Base-by-base conservation (phyloP, 2,888 invertebrate genomes). In the Dioctria rufipes region DNA sequence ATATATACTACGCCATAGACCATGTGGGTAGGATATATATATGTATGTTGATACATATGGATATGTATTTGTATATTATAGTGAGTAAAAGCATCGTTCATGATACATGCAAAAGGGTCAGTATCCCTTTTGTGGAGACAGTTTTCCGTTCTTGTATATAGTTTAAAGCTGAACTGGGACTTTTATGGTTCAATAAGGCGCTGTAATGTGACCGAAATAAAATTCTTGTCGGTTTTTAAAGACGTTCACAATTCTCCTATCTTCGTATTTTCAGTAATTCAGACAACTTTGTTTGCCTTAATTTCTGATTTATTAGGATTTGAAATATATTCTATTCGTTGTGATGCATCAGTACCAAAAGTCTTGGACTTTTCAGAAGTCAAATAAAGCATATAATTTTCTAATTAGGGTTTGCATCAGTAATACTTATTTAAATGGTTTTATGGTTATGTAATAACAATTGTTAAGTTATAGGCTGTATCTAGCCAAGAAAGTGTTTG, bases 91-190 rank as follows among this genome's bases (percentile, higher is more conserved):
- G 40, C 46, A 40, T 77, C 43, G 46, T 46, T 63, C 77, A 25
- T 77, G 77, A 77, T 77, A 63, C 54, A 77, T 77, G 77, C 77
- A 77, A 63, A 77, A 77, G 61, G 77, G 77, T 77, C 77, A 77
- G 77, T 63, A 77, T 77, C 77, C 77, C 46, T 77, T 75, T 77
- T 77, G 77, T 77, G 61, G 42, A 63, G 77, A 63, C 77, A 77
- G 61, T 77, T 63, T 77, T 63, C 61, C 61, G 25, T 25, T 2
- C 25, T 25, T 25, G 25, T 25, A 25, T 49, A 43, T 77, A 77
- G 77, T 77, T 63, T 61, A 77, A 77, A 63, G 77, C 77, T 37
- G 63, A 77, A 49, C 49, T 77, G 49, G 77, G 77, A 43, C 43
- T 77, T 60, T 77, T 77, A 77, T 77, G 63, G 77, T 77, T 63